These are phyloP conservation scores for Anoura caudifer DNA, from an alignment of 2,113 vertebrate genomes.

Conservation along the genomic window DNA sequence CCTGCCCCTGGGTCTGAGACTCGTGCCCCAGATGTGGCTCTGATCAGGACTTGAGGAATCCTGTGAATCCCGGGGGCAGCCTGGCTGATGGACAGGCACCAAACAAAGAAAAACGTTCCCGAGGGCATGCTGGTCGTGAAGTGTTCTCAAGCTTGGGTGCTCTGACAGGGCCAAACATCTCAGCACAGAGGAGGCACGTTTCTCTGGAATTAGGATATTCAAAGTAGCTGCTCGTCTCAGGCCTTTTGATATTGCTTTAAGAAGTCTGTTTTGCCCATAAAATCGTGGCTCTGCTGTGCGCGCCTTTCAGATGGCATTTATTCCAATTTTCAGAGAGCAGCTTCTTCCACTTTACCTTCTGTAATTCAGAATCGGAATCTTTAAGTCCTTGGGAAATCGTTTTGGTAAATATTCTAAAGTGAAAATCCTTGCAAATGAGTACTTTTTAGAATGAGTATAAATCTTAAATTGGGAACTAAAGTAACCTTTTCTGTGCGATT, in stretches of 20 bases:
- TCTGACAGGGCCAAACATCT: neutral
- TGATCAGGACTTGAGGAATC: neutral
- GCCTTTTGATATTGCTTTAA: slow-evolving; percentile 17
- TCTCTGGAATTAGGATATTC: slow-evolving; percentile 47
- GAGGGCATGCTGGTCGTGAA: neutral
- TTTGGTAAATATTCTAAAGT: slow-evolving; percentile 54
- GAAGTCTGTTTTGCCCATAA: slow-evolving; percentile 62
- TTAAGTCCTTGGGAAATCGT: slow-evolving; percentile 33
- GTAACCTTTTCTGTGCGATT: neutral
- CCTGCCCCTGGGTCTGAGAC: neutral
- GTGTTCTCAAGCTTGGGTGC: neutral
- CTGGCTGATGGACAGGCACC: neutral
- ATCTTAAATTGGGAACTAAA: slow-evolving; percentile 8
- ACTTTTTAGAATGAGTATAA: slow-evolving; percentile 1
- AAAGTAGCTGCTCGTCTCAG: neutral
- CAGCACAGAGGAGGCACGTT: neutral
- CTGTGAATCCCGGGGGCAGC: neutral
- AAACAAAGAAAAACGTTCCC: neutral
- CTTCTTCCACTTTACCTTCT: slow-evolving; percentile 30
- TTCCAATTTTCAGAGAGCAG: neutral
- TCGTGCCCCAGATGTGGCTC: accelerated
- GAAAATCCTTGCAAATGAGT: slow-evolving; percentile 44
- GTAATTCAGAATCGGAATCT: slow-evolving; percentile 42
- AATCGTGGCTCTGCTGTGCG: neutral
- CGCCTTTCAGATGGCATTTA: neutral